Evolutionary conservation across 2,113 vertebrate species (phyloP), one percentile per base, ranked within the genome.

Genomic region (Tinamus guttatus): DNA sequence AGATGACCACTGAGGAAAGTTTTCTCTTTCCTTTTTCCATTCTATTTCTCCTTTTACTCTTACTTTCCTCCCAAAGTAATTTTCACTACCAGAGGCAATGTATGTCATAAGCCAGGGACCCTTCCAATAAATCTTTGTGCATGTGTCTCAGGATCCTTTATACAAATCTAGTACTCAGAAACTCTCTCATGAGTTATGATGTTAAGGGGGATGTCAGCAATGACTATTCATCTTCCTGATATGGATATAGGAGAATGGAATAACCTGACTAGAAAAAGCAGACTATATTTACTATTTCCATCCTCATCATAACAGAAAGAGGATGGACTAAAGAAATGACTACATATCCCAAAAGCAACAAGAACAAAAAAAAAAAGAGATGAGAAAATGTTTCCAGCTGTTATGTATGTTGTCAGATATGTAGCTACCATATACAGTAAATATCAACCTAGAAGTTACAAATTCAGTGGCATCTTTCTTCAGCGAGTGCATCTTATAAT

Each of bases 191-290:
- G 73, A 8, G 7, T 86, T 51, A 74, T 76, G 63, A 60, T 18
- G 64, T 93, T 24, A 87, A 24, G 80, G 40, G 24, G 84, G 82
- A 73, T 77, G 49, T 77, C 88, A 84, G 78, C 81, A 89, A 77
- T 13, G 4, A 40, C 14, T 80, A 22, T 89, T 69, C 28, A n/a
- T 89, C 68, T 64, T 77, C 27, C 27, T 81, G 78, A 60, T 85
- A 77, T 8, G 20, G 30, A 45, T 20, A 0, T 77, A 32, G 18
- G 63, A 60, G 28, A 49, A 27, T 82, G 71, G 30, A 92, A 63
- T 40, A 85, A 28, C n/a, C 22, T 60, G 27, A 59, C 63, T n/a
- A 68, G 63, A 68, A 86, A 64, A 65, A 80, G 20, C 5, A 60
- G 8, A 18, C 32, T 41, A 19, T 80, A 56, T 77, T 77, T 56